phyloP scores from a whole-genome alignment of 2,113 vertebrate genomes.

The Chaetorhynchus papuensis region DNA sequence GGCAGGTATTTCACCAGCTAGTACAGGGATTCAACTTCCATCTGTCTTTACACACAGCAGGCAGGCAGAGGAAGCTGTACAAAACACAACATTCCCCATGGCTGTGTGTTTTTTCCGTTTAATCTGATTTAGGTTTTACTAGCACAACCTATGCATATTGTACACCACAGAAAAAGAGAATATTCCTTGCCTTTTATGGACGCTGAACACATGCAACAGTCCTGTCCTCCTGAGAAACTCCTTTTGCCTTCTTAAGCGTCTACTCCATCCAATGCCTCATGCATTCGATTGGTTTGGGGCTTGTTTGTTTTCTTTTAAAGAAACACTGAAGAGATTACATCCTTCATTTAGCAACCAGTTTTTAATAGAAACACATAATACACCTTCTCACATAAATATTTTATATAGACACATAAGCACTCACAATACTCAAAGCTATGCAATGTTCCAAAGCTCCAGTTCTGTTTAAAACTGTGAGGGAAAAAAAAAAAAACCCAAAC shows the following conservation, averaged over 20 bases:
- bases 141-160: not conserved
- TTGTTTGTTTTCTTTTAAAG: not conserved
- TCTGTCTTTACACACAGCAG: not conserved
- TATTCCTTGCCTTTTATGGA: not conserved
- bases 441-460: not conserved
- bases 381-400: not conserved
- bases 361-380: constrained; percentile 28
- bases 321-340: not conserved
- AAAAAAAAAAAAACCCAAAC: not conserved
- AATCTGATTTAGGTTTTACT: not conserved
- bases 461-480: not conserved
- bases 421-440: not conserved
- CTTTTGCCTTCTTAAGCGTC: not conserved
- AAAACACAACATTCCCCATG: not conserved
- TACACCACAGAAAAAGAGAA: not conserved
- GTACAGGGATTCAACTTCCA: not conserved
- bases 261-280: not conserved
- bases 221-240: not conserved
- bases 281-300: not conserved
- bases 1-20: not conserved
- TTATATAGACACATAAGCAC: not conserved
- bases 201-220: not conserved
- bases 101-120: not conserved
- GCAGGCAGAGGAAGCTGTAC: not conserved
- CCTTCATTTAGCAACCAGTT: not conserved